A percentile compares a stretch with the other conserved stretches of the same genome.
Conservation (phyloP, 2,888 invertebrate genomes). For the Nebria salina region DNA sequence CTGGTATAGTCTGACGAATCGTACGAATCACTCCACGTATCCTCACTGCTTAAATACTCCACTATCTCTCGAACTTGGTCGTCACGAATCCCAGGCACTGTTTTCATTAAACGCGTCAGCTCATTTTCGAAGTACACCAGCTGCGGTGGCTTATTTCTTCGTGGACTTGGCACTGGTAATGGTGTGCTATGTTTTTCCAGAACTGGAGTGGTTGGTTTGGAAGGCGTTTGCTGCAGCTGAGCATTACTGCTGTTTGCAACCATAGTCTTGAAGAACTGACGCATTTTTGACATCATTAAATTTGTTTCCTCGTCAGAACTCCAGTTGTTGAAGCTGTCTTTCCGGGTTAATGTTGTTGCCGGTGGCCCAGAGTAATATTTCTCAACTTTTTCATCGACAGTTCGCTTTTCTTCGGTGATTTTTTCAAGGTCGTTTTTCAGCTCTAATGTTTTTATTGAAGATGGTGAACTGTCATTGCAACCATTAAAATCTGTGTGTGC, state of each 20-base stretch:
- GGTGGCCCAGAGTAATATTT: constrained; percentile 61
- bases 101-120: constrained; percentile 89
- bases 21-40: constrained; percentile 93
- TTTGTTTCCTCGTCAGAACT: constrained; percentile 94
- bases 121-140: constrained; percentile 90
- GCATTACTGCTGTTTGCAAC: constrained; percentile 69
- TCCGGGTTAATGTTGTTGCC: constrained; percentile 75
- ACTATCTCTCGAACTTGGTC: constrained; percentile 92
- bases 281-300: constrained; percentile 94
- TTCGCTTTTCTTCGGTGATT: constrained; percentile 69
- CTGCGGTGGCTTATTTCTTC: constrained; percentile 83
- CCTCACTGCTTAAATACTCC: constrained; percentile 90
- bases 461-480: constrained; percentile 52
- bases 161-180: constrained; percentile 68
- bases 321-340: constrained; percentile 94
- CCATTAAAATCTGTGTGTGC: constrained; percentile 34
- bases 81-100: constrained; percentile 89
- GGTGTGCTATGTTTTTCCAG: constrained; percentile 56
- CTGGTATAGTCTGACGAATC: constrained; percentile 93
- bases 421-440: constrained; percentile 69
- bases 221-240: constrained; percentile 57
- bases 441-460: constrained; percentile 62
- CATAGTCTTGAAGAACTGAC: constrained; percentile 91
- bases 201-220: constrained; percentile 65
- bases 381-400: constrained; percentile 64